These are phyloP conservation scores for Pollenia griseotomentosa DNA, from an alignment of 2,888 invertebrate species.

Conservation along the genomic window DNA sequence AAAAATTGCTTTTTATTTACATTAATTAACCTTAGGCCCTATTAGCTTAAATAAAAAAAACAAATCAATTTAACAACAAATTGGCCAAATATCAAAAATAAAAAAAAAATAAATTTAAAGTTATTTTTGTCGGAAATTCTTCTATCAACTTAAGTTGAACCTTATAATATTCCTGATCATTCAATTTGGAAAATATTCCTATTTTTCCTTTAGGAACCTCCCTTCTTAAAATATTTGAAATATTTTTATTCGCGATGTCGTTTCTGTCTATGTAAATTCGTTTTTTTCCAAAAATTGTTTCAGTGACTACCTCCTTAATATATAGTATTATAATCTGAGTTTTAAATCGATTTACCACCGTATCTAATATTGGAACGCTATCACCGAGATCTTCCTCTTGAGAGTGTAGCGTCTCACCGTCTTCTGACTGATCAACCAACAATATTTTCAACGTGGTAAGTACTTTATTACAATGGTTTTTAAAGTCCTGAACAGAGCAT, in stretches of 20 bases:
- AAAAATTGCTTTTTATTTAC: too few species aligned
- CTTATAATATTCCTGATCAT: constrained; percentile 7
- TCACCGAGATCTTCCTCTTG: too few species aligned
- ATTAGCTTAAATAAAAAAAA: too few species aligned
- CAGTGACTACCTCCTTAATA: neutral
- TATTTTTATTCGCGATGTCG: constrained; percentile 9
- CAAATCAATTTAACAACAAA: too few species aligned
- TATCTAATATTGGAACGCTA: constrained; percentile 12
- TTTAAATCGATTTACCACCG: constrained; percentile 1
- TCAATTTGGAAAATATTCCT: constrained; percentile 23
- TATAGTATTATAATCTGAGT: neutral
- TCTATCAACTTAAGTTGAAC: neutral
- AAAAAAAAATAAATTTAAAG: constrained; percentile 16
- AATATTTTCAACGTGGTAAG: too few species aligned
- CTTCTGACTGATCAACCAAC: too few species aligned
- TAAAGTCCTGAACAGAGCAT: too few species aligned
- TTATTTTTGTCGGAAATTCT: neutral
- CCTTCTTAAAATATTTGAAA: neutral
- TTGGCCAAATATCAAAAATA: too few species aligned
- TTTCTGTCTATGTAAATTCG: constrained; percentile 50
- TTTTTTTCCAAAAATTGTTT: constrained; percentile 20
- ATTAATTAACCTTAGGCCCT: too few species aligned
- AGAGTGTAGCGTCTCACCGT: too few species aligned
- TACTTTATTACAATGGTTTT: too few species aligned
- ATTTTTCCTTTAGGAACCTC: constrained; percentile 20